Conservation (phyloP, 1,140 invertebrate genomes). For the Drosophila bocki region DNA sequence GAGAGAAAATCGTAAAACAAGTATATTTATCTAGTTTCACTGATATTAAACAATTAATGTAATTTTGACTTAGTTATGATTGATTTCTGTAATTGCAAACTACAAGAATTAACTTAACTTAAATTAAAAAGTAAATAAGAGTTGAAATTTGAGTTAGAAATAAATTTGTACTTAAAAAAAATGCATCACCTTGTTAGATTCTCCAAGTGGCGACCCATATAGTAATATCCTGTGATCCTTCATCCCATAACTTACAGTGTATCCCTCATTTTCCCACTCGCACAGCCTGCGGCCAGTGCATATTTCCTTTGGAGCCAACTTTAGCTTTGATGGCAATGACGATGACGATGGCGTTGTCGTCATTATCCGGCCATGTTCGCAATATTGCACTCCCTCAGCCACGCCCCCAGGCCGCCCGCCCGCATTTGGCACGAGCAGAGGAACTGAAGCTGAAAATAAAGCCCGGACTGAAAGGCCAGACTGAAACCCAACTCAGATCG, state of each 20-base stretch:
- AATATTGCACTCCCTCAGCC: slow-evolving; percentile 78
- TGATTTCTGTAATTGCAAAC: too few relatives aligned
- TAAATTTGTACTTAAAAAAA: too few relatives aligned
- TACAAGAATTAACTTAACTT: background rate
- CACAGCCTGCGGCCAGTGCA: slow-evolving; percentile 68
- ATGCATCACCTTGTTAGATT: background rate
- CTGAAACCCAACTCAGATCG: slow-evolving; percentile 3
- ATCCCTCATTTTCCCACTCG: slow-evolving; percentile 1
- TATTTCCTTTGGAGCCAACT: slow-evolving; percentile 65
- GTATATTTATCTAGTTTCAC: too few relatives aligned
- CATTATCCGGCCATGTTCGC: slow-evolving; percentile 78
- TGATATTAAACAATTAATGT: too few relatives aligned
- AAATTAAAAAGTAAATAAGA: background rate
- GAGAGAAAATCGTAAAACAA: slow-evolving; percentile 15
- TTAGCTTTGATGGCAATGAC: slow-evolving; percentile 46
- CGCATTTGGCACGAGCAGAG: slow-evolving; percentile 54
- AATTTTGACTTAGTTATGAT: too few relatives aligned
- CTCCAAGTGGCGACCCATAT: background rate
- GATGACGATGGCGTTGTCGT: slow-evolving; percentile 65
- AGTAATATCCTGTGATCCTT: background rate
- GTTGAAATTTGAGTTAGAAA: background rate
- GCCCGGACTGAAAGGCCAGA: slow-evolving; percentile 7
- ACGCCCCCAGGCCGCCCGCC: slow-evolving; percentile 51
- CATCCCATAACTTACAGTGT: slow-evolving; percentile 2
- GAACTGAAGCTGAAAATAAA: slow-evolving; percentile 23